Evolutionary conservation across 2,113 vertebrate species (phyloP).

Genomic region (Gulo gulo): DNA sequence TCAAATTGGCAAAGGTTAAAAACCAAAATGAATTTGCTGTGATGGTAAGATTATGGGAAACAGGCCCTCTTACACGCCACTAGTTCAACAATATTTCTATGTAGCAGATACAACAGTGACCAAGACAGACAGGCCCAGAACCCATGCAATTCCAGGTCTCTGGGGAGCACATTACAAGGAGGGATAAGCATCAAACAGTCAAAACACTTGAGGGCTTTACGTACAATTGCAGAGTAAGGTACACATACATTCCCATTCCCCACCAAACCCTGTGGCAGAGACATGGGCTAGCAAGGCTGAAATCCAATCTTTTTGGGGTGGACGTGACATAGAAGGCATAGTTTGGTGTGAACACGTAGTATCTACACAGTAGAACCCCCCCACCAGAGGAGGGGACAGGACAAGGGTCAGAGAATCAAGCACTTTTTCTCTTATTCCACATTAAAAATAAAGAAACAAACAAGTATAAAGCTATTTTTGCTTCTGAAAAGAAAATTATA

Average conservation of each 20-base stretch:
- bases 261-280: too few species aligned
- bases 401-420: neutral
- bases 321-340: fast-evolving
- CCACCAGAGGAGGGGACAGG: neutral
- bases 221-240: neutral
- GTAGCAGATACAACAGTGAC: neutral
- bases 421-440: neutral
- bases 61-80: neutral
- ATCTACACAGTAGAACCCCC: neutral
- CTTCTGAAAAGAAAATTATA: neutral
- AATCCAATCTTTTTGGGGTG: neutral
- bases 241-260: neutral
- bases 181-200: neutral
- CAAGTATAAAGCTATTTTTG: neutral
- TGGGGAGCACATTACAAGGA: neutral
- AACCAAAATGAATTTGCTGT: neutral
- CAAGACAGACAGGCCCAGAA: neutral
- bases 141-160: neutral
- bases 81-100: neutral
- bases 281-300: neutral
- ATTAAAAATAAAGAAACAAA: slow-evolving; percentile 23
- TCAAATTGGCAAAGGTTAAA: slow-evolving; percentile 36
- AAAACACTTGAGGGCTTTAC: neutral
- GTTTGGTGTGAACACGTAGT: neutral
- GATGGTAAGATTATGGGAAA: neutral